Conservation (phyloP, 2,113 vertebrate species). For the Eurypyga helias region DNA sequence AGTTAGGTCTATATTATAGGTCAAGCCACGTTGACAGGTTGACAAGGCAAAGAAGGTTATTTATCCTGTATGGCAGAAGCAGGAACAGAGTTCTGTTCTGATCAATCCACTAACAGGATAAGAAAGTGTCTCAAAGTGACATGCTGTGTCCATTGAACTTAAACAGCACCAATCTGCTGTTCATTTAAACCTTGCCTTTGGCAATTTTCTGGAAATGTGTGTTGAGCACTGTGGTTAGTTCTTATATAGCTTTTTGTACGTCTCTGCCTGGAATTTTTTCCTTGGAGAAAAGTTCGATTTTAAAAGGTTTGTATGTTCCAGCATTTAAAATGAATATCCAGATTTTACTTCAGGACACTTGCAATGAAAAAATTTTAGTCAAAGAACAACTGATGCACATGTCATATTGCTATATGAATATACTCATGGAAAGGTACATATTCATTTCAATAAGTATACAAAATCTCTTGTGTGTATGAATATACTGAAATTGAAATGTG, state of each 20-base stretch:
- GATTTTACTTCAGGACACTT: not conserved
- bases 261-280: not conserved
- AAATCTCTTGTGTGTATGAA: not conserved
- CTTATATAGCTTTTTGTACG: not conserved
- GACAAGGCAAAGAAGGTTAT: conserved; percentile 17
- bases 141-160: conserved; percentile 38
- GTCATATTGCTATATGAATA: not conserved
- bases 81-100: conserved; percentile 10
- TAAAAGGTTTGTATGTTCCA: not conserved
- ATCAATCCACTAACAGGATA: conserved; percentile 12
- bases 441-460: not conserved
- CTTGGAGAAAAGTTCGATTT: not conserved
- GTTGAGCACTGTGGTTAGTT: not conserved
- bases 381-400: not conserved
- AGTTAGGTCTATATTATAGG: conserved; percentile 42
- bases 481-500: not conserved
- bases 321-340: not conserved
- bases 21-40: not conserved
- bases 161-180: conserved; percentile 21
- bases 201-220: conserved; percentile 23
- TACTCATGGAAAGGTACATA: not conserved
- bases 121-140: conserved; percentile 32
- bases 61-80: conserved; percentile 9
- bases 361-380: not conserved
- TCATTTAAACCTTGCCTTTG: conserved; percentile 45